phyloP scores from a whole-genome alignment of 2,113 vertebrate genomes.

The Ammodytes dubius region DNA sequence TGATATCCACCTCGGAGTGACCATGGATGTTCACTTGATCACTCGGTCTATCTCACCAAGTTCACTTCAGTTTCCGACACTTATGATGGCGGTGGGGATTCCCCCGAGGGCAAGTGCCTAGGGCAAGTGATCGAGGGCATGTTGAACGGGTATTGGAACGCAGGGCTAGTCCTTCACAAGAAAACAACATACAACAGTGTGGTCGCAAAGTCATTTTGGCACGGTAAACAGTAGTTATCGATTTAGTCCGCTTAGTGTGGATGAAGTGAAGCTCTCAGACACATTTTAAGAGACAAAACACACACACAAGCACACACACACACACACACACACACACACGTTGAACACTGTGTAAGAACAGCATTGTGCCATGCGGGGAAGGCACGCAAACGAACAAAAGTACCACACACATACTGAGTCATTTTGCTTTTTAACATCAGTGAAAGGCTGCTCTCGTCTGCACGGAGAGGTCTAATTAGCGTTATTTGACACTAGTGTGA shows the following conservation, averaged over 20 bases:
- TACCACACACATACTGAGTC: conserved; percentile 65
- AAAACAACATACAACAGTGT: background rate
- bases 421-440: conserved; percentile 71
- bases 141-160: no score
- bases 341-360: conserved; percentile 45
- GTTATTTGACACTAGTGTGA: conserved; percentile 83
- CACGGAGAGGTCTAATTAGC: conserved; percentile 83
- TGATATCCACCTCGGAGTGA: no score
- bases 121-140: no score
- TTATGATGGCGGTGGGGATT: no score
- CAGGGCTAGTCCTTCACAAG: no score
- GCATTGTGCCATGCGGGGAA: conserved; percentile 22
- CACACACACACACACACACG: conserved; percentile 1
- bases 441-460: conserved; percentile 60
- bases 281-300: conserved; percentile 28
- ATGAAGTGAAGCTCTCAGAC: conserved; percentile 1
- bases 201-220: background rate
- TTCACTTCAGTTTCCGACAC: no score
- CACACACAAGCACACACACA: conserved; percentile 5
- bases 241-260: background rate
- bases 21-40: no score
- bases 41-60: no score
- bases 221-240: conserved; percentile 5
- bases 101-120: no score
- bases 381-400: conserved; percentile 50